Evolutionary conservation across 1,140 invertebrate genomes (phyloP).

Genomic region (Adelges cooleyi): DNA sequence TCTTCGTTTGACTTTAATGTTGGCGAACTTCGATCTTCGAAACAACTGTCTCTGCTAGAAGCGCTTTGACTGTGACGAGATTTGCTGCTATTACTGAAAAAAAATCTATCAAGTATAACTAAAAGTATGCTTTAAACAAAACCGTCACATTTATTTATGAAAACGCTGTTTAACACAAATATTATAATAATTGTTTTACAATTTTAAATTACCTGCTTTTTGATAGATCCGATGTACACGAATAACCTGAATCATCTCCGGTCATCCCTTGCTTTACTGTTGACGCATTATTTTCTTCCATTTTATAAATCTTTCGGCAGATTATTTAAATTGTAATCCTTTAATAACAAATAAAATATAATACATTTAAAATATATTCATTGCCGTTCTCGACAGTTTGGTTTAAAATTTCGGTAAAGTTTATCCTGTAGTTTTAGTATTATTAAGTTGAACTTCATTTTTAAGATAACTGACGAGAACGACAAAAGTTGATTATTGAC

Average conservation of each 20-base stretch:
- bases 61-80: conserved; percentile 11
- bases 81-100: neutral
- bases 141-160: neutral
- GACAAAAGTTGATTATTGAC: too few relatives aligned
- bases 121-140: neutral
- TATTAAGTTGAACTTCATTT: too few relatives aligned
- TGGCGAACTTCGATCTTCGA: conserved; percentile 7
- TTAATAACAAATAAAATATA: too few relatives aligned
- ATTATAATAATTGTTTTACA: neutral
- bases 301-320: too few relatives aligned
- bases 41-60: conserved; percentile 7
- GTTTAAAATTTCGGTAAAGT: too few relatives aligned
- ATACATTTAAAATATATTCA: too few relatives aligned
- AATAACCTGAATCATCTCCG: conserved; percentile 17
- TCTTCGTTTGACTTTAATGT: neutral
- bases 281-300: conserved; percentile 4
- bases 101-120: neutral
- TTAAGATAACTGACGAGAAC: too few relatives aligned
- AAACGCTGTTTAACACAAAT: too few relatives aligned
- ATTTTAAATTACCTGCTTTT: neutral
- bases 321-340: too few relatives aligned
- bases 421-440: too few relatives aligned
- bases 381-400: too few relatives aligned
- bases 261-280: neutral
- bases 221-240: conserved; percentile 12